phyloP scores from a whole-genome alignment of 2,797 vertebrate genomes.

The Chloroceryle inda region DNA sequence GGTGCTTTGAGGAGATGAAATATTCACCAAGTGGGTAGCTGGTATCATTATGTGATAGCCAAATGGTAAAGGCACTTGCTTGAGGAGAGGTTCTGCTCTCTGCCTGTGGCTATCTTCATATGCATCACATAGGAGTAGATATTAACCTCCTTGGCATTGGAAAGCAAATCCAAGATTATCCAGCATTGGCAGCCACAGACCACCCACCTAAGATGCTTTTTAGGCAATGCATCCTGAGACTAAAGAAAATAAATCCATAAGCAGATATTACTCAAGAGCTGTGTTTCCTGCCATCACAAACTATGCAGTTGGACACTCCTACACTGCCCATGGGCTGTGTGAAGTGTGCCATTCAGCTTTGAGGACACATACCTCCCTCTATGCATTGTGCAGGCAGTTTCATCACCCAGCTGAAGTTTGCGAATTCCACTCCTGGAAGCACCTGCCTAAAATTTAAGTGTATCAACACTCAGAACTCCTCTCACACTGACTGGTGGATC shows the following conservation, averaged over 20 bases:
- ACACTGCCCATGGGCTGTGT: not conserved
- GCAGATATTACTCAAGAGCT: not conserved
- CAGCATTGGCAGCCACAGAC: not conserved
- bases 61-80: not conserved
- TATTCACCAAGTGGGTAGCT: not conserved
- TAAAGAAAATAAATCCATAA: not conserved
- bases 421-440: not conserved
- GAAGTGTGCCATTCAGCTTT: not conserved
- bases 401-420: not conserved
- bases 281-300: not conserved
- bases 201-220: not conserved
- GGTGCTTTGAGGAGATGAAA: not conserved
- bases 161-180: not conserved
- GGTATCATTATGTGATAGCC: not conserved
- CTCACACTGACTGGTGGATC: not conserved
- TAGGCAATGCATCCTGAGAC: not conserved
- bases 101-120: not conserved
- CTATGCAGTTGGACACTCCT: fast-evolving
- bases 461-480: not conserved
- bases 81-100: not conserved
- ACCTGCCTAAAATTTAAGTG: not conserved
- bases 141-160: not conserved
- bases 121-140: not conserved
- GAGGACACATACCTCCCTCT: fast-evolving
- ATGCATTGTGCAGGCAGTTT: not conserved